A percentile compares a stretch with the other conserved stretches of the same genome.
Conservation (phyloP, 2,888 invertebrate genomes). For the Acronicta aceris region DNA sequence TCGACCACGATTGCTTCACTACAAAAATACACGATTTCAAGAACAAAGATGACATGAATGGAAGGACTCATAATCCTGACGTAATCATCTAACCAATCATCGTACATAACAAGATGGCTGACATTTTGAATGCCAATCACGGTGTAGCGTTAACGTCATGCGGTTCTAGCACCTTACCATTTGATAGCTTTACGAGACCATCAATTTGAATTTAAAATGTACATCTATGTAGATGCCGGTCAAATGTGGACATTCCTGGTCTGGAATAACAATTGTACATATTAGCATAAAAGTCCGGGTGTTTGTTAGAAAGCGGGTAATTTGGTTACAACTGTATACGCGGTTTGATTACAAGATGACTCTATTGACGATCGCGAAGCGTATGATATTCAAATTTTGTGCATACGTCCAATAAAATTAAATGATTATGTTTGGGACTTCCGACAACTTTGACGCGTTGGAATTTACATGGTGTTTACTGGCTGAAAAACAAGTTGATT, state of each 20-base stretch:
- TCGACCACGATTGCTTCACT: constrained; percentile 43
- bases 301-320: constrained; percentile 89
- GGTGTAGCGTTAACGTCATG: constrained; percentile 77
- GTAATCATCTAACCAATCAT: constrained; percentile 71
- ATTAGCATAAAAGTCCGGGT: constrained; percentile 88
- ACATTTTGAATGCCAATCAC: constrained; percentile 82
- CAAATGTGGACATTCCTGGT: constrained; percentile 85
- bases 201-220: constrained; percentile 88
- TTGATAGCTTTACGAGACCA: constrained; percentile 88
- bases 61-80: constrained; percentile 70
- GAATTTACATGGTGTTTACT: constrained; percentile 55
- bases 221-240: constrained; percentile 86
- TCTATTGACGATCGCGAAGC: constrained; percentile 73
- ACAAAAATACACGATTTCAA: constrained; percentile 46
- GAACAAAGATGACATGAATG: constrained; percentile 67
- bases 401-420: constrained; percentile 77
- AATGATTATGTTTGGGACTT: constrained; percentile 79
- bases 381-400: constrained; percentile 76
- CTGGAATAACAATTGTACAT: constrained; percentile 84
- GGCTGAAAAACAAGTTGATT: constrained; percentile 60
- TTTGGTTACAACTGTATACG: constrained; percentile 85
- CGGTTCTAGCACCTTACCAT: constrained; percentile 82
- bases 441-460: constrained; percentile 71
- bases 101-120: constrained; percentile 81
- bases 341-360: constrained; percentile 79